Evolutionary conservation across 2,797 vertebrate genomes (phyloP).

Genomic region (Vespertilio murinus): DNA sequence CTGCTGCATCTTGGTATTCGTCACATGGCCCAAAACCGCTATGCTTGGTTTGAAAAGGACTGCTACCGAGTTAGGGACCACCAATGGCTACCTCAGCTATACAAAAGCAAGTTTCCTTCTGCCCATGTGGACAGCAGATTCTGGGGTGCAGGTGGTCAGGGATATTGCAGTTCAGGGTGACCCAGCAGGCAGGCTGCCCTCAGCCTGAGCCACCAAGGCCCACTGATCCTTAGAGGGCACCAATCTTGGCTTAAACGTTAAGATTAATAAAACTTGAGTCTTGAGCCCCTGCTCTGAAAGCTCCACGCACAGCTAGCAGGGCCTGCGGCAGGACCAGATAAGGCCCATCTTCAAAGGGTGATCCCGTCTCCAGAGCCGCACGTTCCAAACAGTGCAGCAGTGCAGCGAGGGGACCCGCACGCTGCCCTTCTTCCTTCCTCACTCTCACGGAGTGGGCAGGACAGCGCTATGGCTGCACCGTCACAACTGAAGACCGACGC

Average conservation of each 20-base stretch:
- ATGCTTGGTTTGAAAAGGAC: not conserved
- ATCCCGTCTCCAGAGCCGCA: no score
- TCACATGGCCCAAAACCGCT: not conserved
- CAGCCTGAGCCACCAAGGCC: no score
- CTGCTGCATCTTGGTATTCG: not conserved
- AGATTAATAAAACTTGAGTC: not conserved
- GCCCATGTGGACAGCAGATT: not conserved
- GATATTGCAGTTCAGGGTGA: not conserved
- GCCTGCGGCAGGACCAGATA: not conserved
- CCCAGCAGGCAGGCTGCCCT: not conserved
- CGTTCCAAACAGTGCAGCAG: not conserved
- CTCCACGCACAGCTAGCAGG: not conserved
- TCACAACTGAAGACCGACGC: not conserved
- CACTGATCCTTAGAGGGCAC: not conserved
- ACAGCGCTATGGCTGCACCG: fast-evolving
- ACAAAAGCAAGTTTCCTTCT: not conserved
- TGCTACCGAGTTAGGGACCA: not conserved
- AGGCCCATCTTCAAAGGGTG: not conserved
- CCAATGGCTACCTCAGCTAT: not conserved
- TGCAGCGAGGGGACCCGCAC: not conserved
- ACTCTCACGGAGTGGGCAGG: no score
- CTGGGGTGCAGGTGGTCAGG: not conserved
- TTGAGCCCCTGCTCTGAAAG: not conserved
- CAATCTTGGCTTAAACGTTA: not conserved
- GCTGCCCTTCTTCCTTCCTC: not conserved